A percentile compares a stretch with the other conserved stretches of the same genome.
phyloP scores from a whole-genome alignment of 1,140 invertebrate genomes.

The Chelonus insularis region DNA sequence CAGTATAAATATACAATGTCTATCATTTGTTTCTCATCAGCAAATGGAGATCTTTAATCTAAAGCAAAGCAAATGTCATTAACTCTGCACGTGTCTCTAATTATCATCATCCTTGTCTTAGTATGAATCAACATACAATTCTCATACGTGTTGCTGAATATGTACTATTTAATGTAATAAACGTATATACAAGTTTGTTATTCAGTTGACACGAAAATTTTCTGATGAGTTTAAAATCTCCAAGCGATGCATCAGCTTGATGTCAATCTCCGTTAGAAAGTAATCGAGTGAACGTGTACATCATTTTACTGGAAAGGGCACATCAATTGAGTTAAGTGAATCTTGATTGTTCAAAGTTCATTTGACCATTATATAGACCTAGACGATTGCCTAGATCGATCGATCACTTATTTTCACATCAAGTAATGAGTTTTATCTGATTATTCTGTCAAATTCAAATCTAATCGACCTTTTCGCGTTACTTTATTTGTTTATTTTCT shows the following conservation, averaged over 20 bases:
- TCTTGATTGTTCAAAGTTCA: slow-evolving; percentile 1
- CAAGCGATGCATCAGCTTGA: neutral
- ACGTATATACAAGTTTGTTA: neutral
- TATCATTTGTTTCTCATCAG: neutral
- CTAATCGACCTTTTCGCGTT: too few relatives aligned
- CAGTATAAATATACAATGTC: too few relatives aligned
- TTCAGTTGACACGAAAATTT: neutral
- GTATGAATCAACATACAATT: neutral
- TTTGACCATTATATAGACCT: neutral
- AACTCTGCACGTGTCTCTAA: neutral
- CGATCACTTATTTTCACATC: neutral
- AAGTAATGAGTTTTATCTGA: neutral
- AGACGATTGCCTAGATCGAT: neutral
- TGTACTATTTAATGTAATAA: too few relatives aligned
- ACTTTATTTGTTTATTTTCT: too few relatives aligned
- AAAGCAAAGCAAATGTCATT: neutral
- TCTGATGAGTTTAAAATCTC: neutral
- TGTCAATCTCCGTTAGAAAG: neutral
- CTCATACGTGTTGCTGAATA: too few relatives aligned
- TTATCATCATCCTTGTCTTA: neutral
- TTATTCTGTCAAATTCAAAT: too few relatives aligned
- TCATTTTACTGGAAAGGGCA: neutral
- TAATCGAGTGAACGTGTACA: neutral
- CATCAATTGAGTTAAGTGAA: slow-evolving; percentile 3
- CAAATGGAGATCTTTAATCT: neutral